Conservation (phyloP, 2,888 invertebrate genomes). For the Himalopsyche anomala region DNA sequence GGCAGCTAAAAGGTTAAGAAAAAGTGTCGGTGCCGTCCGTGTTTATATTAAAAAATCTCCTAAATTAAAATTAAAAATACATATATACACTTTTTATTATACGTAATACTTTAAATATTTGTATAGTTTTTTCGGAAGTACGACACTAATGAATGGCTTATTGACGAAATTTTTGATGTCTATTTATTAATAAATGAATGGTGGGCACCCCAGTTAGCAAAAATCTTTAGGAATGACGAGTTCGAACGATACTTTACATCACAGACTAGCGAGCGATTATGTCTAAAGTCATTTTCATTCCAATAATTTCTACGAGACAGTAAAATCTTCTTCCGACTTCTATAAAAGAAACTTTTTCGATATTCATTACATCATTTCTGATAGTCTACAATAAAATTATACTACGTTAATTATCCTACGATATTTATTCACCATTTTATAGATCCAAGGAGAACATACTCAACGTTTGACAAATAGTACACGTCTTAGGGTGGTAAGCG, state of each 20-base stretch:
- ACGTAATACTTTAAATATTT: too few relatives aligned
- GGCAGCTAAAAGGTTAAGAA: too few relatives aligned
- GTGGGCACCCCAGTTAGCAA: not conserved
- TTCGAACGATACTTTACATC: constrained; percentile 5
- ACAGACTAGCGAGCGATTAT: constrained; percentile 15
- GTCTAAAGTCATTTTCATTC: constrained; percentile 16
- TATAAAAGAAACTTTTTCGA: not conserved
- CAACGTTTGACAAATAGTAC: too few relatives aligned
- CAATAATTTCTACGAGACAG: constrained; percentile 19
- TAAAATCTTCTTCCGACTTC: not conserved
- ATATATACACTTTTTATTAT: too few relatives aligned
- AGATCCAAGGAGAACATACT: not conserved
- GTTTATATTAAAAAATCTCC: too few relatives aligned
- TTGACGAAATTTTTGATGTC: too few relatives aligned
- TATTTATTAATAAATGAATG: not conserved
- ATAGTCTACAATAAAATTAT: not conserved
- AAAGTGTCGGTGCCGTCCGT: too few relatives aligned
- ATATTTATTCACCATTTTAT: not conserved
- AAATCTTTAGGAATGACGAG: not conserved
- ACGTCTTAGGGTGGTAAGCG: too few relatives aligned
- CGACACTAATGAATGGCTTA: too few relatives aligned
- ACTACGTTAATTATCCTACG: not conserved
- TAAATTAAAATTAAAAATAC: too few relatives aligned
- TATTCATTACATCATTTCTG: not conserved
- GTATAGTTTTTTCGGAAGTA: too few relatives aligned